Evolutionary conservation across 2,113 vertebrate species (phyloP).

Genomic region (Shinisaurus crocodilurus): DNA sequence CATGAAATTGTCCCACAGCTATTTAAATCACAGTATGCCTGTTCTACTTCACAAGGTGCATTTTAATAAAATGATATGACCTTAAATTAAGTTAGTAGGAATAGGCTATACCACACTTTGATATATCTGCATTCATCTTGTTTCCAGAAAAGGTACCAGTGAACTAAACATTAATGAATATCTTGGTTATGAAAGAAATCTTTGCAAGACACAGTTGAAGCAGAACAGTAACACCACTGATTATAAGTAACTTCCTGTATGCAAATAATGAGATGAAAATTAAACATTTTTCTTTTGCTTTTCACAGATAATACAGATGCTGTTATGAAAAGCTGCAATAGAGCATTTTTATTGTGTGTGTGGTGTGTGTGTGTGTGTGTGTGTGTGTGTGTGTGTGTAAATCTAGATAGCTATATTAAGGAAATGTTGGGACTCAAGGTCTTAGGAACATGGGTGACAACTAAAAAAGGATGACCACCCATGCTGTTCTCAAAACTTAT

Average conservation of each 20-base stretch:
- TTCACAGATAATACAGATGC: not conserved
- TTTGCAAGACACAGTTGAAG: not conserved
- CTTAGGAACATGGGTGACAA: not conserved
- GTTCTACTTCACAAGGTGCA: not conserved
- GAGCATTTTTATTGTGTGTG: not conserved
- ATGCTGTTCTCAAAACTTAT: not conserved
- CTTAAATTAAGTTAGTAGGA: not conserved
- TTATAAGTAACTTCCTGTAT: not conserved
- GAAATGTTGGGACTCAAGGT: too few species aligned
- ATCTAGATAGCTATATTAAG: not conserved
- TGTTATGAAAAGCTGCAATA: not conserved
- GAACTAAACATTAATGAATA: not conserved
- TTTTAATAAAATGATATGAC: not conserved
- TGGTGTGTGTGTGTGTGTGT: too few species aligned
- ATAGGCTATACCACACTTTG: not conserved
- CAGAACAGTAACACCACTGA: not conserved
- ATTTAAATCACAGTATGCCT: not conserved
- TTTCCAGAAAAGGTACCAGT: not conserved
- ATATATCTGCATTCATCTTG: not conserved
- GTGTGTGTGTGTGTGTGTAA: not conserved
- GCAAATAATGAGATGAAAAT: not conserved
- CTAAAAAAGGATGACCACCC: too few species aligned
- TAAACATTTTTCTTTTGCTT: not conserved
- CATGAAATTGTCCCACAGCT: not conserved
- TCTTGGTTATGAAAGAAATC: not conserved